Evolutionary conservation across 2,888 invertebrate species (phyloP), one percentile per base, ranked within the genome.

Genomic region (Poecilobothrus nobilitatus): DNA sequence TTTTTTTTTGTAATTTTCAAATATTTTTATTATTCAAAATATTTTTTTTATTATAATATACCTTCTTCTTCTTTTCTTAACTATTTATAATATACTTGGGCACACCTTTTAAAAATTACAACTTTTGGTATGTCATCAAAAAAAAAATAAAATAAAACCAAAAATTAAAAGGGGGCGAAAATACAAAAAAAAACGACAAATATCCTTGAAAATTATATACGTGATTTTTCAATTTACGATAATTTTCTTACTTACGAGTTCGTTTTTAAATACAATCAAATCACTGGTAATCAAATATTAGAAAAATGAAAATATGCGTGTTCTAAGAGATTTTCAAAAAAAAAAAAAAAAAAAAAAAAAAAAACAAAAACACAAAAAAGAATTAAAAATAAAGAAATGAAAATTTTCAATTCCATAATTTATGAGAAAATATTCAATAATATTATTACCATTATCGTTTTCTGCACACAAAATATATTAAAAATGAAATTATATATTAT

Each of bases 291-390:
- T 53, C 53, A 53, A 53, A 53, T 53, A 53, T 9, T 53, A 53
- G 53, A 37, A 37, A 37, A 12, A 53, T 12, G 15, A 53, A 53
- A 18, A 53, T 53, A 53, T 53, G 53, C 53, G 53, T 53, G 53
- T 53, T 53, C n/a, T 53, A 53, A n/a, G n/a, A 53, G 53, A 53
- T 53, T 53, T 53, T 53, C 53, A 53, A 53, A 53, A 53, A 53
- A 12, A 12, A 15, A 44, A 15, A 44, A 12, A 44, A 15, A 9
- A 3, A 44, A 6, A 44, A 18, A 53, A 18, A 53, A 18, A 53
- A 6, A 53, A 53, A 53, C 53, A 18, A 2, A 53, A 18, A 53
- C 12, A 53, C 5, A n/a, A 53, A 53, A 18, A 18, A 18, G 53
- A 53, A 53, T 53, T 37, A 37, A 27, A 27, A 27, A 27, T 27